These are phyloP conservation scores for Deroplatys truncata DNA, from an alignment of 2,888 invertebrate genomes.

Conservation along the genomic window DNA sequence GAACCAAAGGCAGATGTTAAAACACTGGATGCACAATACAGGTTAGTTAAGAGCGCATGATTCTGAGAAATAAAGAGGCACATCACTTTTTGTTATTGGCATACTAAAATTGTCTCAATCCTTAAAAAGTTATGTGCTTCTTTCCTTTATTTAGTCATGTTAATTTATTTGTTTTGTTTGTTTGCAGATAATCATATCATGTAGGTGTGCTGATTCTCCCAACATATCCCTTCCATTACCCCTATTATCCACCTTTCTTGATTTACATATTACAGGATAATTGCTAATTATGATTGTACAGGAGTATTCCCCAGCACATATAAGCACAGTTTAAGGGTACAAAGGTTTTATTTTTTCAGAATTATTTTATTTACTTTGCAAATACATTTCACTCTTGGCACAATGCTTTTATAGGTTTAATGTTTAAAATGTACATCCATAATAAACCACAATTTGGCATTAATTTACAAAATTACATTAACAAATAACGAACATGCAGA, in stretches of 20 bases:
- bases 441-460: too few species aligned
- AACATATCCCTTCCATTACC: background rate
- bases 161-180: constrained; percentile 30
- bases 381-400: too few species aligned
- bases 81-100: background rate
- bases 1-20: background rate
- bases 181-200: constrained; percentile 25
- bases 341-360: too few species aligned
- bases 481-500: too few species aligned
- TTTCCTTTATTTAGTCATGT: constrained; percentile 13
- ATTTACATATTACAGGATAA: background rate
- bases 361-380: too few species aligned
- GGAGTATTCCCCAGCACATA: background rate
- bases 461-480: too few species aligned
- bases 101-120: background rate
- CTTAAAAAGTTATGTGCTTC: constrained; percentile 17
- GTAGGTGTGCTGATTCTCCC: background rate
- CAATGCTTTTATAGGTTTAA: too few species aligned
- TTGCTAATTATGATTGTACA: background rate
- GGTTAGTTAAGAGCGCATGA: background rate
- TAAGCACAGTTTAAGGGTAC: too few species aligned
- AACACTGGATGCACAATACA: background rate
- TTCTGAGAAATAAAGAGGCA: background rate
- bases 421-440: too few species aligned
- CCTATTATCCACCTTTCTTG: background rate